These are phyloP conservation scores for Bombus affinis DNA, from an alignment of 1,140 invertebrate species.

Conservation along the genomic window DNA sequence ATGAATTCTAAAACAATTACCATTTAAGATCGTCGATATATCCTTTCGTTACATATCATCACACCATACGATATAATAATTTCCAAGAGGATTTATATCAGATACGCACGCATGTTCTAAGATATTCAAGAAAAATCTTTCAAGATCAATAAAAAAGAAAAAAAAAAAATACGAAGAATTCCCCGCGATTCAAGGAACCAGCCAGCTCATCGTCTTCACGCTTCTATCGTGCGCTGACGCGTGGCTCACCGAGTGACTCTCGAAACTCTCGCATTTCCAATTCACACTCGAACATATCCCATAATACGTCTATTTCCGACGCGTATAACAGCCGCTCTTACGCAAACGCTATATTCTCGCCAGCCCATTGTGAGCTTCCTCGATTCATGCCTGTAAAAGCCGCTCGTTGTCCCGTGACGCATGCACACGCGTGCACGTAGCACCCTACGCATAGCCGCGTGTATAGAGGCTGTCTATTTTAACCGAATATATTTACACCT, in stretches of 20 bases:
- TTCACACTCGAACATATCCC: constrained; percentile 29
- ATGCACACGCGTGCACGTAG: background rate
- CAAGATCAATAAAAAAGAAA: background rate
- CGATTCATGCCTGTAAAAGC: constrained; percentile 37
- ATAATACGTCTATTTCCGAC: constrained; percentile 43
- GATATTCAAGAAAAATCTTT: background rate
- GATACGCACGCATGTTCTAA: no score
- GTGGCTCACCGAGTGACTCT: background rate
- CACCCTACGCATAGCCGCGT: no score
- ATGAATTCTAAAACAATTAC: no score
- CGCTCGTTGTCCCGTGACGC: constrained; percentile 10
- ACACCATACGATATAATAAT: no score
- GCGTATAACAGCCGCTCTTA: constrained; percentile 31
- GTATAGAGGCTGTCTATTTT: background rate
- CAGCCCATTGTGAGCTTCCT: constrained; percentile 6
- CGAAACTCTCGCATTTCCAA: constrained; percentile 40
- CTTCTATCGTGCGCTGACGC: background rate
- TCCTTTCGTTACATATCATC: background rate
- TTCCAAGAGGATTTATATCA: background rate
- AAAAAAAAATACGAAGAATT: background rate
- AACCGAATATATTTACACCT: background rate
- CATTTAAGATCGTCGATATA: background rate
- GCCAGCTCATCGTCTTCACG: background rate
- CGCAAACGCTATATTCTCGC: constrained; percentile 40
- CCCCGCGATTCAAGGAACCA: background rate